Percentiles rank a stretch among this genome's conserved stretches.
Conservation (phyloP, 2,113 vertebrate genomes). For the Pampusana beccarii region DNA sequence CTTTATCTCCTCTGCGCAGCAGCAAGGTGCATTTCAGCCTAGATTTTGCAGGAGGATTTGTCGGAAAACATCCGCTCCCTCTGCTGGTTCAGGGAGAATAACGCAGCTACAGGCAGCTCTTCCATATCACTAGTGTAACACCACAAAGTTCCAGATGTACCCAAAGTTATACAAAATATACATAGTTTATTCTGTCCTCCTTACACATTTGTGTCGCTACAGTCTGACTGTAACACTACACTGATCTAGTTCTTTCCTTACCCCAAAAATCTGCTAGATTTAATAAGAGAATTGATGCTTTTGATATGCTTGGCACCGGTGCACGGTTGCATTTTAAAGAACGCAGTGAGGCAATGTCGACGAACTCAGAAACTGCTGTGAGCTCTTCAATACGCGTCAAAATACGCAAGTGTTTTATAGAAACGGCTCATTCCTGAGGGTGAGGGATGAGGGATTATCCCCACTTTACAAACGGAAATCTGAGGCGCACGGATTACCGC, state of each 20-base stretch:
- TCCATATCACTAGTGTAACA: fast-evolving
- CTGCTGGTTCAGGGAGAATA: not conserved
- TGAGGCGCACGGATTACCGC: not conserved
- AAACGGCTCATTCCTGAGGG: too few species aligned
- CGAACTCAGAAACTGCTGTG: not conserved
- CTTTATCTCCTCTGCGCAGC: not conserved
- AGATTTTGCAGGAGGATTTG: not conserved
- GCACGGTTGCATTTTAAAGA: not conserved
- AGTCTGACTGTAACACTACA: not conserved
- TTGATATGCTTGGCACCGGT: not conserved
- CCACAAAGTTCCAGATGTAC: fast-evolving
- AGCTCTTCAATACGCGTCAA: not conserved
- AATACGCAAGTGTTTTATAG: not conserved
- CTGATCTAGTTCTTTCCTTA: not conserved
- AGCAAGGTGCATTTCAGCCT: not conserved
- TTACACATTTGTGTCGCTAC: not conserved
- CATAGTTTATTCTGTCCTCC: fast-evolving
- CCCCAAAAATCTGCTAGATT: not conserved
- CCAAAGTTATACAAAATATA: not conserved
- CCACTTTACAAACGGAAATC: not conserved
- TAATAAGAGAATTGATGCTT: not conserved
- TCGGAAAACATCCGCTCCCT: conserved; percentile 33
- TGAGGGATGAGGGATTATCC: not conserved
- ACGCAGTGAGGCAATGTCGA: fast-evolving
- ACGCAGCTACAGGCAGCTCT: not conserved